Evolutionary conservation across 2,888 invertebrate species (phyloP).

Genomic region (Schizaphis graminum): DNA sequence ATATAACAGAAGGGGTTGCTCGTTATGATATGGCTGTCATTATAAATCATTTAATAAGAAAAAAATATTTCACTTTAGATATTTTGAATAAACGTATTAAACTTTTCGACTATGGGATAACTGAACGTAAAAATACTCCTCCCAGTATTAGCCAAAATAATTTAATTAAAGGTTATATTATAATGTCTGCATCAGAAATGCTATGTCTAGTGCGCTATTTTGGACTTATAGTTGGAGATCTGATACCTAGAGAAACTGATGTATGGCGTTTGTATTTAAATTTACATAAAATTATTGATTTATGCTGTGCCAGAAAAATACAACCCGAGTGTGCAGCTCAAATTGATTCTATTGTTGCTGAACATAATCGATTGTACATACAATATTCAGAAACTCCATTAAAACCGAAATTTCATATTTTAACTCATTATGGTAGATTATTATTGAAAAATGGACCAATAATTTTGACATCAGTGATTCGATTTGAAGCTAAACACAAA

Average conservation of each 20-base stretch:
- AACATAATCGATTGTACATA: background rate
- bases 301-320: conserved; percentile 65
- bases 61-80: conserved; percentile 47
- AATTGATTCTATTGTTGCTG: conserved; percentile 43
- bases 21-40: conserved; percentile 68
- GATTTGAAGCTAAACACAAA: conserved; percentile 7
- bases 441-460: background rate
- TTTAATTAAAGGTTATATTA: conserved; percentile 65
- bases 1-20: conserved; percentile 67
- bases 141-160: conserved; percentile 52
- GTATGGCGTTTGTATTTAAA: conserved; percentile 67
- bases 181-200: conserved; percentile 68
- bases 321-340: conserved; percentile 61
- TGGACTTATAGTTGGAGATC: conserved; percentile 67
- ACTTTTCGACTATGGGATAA: background rate
- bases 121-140: background rate
- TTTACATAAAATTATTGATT: too few species aligned
- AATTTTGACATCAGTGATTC: background rate
- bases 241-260: conserved; percentile 66
- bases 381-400: background rate
- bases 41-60: conserved; percentile 67
- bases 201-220: conserved; percentile 67
- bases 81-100: background rate
- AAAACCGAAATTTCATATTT: background rate
- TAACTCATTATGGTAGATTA: conserved; percentile 4